Base-by-base conservation (phyloP, 1,140 invertebrate species). In the Atta cephalotes region DNA sequence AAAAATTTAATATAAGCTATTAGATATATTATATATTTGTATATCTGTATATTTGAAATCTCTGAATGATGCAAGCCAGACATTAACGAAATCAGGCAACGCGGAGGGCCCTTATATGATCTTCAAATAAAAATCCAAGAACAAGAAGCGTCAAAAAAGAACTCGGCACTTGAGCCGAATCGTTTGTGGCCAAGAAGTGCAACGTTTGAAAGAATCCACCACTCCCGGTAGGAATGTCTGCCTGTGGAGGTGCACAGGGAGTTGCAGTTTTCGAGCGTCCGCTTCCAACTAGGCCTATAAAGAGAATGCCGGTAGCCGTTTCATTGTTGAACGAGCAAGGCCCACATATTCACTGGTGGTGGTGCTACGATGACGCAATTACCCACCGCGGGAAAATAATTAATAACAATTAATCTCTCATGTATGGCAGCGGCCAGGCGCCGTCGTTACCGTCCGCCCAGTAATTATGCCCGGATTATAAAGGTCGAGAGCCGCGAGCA, bases 361-460 rank as follows among this genome's bases (percentile, higher is more conserved):
- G 85, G 84, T 90, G 91, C 56, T 62, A 92, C 93, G 93, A 94
- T 93, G 94, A 93, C 93, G 92, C 92, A 95, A 94, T 95, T 94
- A 94, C 93, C 93, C 89, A 79, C 87, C 86, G 92, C 92, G 92
- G 91, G 91, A 94, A 94, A 93, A 95, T 95, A 95, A 95, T 95
- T 95, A 95, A 95, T 95, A 94, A 94, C 94, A 95, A 95, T 95
- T 95, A 95, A 95, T 95, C 95, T 95, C 94, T 95, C 93, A 93
- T 94, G 91, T 92, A 91, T 91, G 89, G 89, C 85, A 91, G 89
- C 87, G 74, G 82, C 77, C 72, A 85, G 82, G 39, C 51, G 85
- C 63, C 72, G 88, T 88, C 90, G 91, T 87, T 90, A 87, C 90
- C 85, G 92, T 81, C 89, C 92, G 93, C 87, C 88, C 92, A 93